Base-by-base conservation (phyloP, 2,888 invertebrate genomes). In the Epistrophella euchroma region DNA sequence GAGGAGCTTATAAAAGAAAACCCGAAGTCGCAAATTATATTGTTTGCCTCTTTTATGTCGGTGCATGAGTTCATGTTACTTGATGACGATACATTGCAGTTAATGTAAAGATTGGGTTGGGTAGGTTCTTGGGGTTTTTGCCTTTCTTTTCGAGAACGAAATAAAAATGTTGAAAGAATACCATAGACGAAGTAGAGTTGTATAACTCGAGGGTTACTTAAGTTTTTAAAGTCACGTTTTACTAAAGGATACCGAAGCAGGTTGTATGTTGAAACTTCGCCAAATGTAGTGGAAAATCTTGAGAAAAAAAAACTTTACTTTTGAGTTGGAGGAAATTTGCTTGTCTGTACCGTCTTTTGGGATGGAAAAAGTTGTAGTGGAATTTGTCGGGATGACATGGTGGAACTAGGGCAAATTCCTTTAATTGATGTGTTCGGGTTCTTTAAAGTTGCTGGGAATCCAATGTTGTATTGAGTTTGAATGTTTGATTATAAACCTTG, bases 221-320 rank as follows among this genome's bases (percentile, higher is more conserved):
- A 22, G 40, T 19, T 40, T 60, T 40, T 19, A 37, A 60, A 60
- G 60, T 40, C 37, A 40, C 60, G 37, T 60, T 40, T n/a, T n/a
- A n/a, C 22, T 40, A 22, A 22, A 15, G 19, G 19, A 22, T 19
- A 60, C 15, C 7, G 22, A 40, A 15, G 60, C 60, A 60, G 22
- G 60, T 60, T 60, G 19, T 58, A 19, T 22, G 15, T 22, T 22
- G 15, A 56, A 56, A 35, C 56, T 56, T 32, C 17, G 11, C 17
- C 17, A 17, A 60, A 37, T 60, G 40, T 60, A 15, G 35, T 40
- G 60, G 40, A 60, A 37, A 60, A 15, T 37, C 22, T 37, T 9
- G 43, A 9, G 35, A 15, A 32, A 19, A 3, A 6, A 6, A 37
- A 15, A 37, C 40, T 13, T 60, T 11, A 2, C 4, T 55, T 55